phyloP scores from a whole-genome alignment of 1,140 invertebrate genomes.

The Drosophila sp. region DNA sequence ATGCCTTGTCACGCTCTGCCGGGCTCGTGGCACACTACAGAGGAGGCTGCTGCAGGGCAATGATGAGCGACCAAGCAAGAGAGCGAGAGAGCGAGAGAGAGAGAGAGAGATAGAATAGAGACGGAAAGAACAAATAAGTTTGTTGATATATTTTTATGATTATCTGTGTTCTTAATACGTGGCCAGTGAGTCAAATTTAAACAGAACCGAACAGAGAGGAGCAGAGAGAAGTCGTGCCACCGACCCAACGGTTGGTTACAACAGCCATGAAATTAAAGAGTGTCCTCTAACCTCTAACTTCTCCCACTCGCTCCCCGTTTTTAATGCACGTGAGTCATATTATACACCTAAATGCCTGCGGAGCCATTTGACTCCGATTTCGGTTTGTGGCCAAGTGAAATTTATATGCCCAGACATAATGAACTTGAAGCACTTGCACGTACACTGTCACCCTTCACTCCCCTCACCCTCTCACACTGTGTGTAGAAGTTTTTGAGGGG shows the following conservation, averaged over 20 bases:
- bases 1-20: constrained; percentile 49
- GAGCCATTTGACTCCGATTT: constrained; percentile 80
- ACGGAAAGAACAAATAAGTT: constrained; percentile 40
- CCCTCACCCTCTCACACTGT: neutral
- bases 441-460: constrained; percentile 24
- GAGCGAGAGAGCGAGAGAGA: neutral
- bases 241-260: neutral
- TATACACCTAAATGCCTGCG: constrained; percentile 66
- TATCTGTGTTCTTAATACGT: constrained; percentile 59
- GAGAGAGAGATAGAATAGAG: neutral
- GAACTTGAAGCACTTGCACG: constrained; percentile 75
- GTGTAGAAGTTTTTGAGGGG: constrained; percentile 23
- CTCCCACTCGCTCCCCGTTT: neutral
- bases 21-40: constrained; percentile 3
- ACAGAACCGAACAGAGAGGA: constrained; percentile 10
- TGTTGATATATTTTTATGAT: constrained; percentile 62
- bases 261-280: constrained; percentile 14
- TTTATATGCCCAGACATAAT: constrained; percentile 80
- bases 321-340: constrained; percentile 54
- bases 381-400: constrained; percentile 77
- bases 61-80: neutral
- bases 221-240: neutral
- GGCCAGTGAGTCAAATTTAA: constrained; percentile 45
- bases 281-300: neutral
- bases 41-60: neutral